Percentiles rank a stretch among this genome's conserved stretches.
These are phyloP conservation scores for Grantiella picta DNA, from an alignment of 2,113 vertebrate species.

Conservation along the genomic window DNA sequence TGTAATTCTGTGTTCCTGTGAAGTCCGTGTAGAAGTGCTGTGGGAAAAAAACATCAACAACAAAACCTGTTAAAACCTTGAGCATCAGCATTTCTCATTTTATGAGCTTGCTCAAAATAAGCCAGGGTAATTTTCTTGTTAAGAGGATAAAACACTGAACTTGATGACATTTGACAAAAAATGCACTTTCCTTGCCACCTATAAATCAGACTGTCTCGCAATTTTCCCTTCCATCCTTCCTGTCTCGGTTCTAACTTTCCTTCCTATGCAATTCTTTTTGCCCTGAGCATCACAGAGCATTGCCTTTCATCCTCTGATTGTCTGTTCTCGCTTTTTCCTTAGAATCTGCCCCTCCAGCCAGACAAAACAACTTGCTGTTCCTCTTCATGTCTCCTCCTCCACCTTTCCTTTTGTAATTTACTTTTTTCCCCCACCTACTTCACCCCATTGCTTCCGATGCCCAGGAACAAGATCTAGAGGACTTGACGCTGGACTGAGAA, in stretches of 20 bases:
- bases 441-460: background rate
- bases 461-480: background rate
- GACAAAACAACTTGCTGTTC: background rate
- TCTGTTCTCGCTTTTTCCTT: background rate
- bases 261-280: background rate
- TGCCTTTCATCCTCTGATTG: background rate
- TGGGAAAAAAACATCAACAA: background rate
- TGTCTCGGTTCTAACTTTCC: rapidly evolving
- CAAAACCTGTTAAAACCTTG: background rate
- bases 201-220: background rate
- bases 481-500: background rate
- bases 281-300: background rate
- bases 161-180: background rate
- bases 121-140: background rate
- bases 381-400: background rate
- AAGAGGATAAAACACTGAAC: background rate
- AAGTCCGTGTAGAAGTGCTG: background rate
- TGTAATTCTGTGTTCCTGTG: background rate
- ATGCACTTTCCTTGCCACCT: background rate
- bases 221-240: background rate
- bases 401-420: background rate
- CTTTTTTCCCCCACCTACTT: background rate
- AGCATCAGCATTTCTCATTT: background rate
- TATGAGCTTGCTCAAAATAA: background rate
- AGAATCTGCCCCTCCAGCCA: background rate